Conservation (phyloP, 2,888 invertebrate genomes). For the Phanerotoma sp. region DNA sequence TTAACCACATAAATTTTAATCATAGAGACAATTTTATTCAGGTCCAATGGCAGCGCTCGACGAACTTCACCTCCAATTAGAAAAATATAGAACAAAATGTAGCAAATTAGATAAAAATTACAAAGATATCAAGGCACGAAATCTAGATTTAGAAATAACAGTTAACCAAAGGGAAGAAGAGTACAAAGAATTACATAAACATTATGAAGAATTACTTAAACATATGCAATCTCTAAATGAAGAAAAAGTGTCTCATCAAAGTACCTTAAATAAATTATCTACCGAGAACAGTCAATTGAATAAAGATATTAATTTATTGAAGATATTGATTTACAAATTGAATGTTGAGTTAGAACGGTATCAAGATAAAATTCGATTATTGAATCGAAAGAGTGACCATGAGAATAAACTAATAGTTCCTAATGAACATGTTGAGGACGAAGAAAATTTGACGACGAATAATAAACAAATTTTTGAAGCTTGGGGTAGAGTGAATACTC, state of each 20-base stretch:
- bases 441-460: constrained; percentile 51
- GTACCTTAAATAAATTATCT: constrained; percentile 54
- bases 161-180: constrained; percentile 42
- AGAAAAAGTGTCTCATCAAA: constrained; percentile 35
- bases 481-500: constrained; percentile 64
- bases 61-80: too few relatives aligned
- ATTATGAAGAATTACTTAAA: constrained; percentile 39
- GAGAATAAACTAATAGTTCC: constrained; percentile 23
- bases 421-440: constrained; percentile 36
- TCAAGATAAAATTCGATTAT: constrained; percentile 68
- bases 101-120: constrained; percentile 43
- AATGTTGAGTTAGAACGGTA: constrained; percentile 77
- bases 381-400: constrained; percentile 20
- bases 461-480: constrained; percentile 58
- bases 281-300: constrained; percentile 63
- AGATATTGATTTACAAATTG: constrained; percentile 75
- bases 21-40: too few relatives aligned
- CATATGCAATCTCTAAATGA: constrained; percentile 40
- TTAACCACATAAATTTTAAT: too few relatives aligned
- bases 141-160: constrained; percentile 33
- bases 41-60: too few relatives aligned
- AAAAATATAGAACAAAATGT: constrained; percentile 40
- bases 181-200: constrained; percentile 36
- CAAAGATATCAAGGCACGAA: constrained; percentile 34
- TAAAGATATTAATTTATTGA: constrained; percentile 72